A percentile compares a stretch with the other conserved stretches of the same genome.
These are phyloP conservation scores for Leptopilina boulardi DNA, from an alignment of 1,140 invertebrate genomes.

Conservation along the genomic window DNA sequence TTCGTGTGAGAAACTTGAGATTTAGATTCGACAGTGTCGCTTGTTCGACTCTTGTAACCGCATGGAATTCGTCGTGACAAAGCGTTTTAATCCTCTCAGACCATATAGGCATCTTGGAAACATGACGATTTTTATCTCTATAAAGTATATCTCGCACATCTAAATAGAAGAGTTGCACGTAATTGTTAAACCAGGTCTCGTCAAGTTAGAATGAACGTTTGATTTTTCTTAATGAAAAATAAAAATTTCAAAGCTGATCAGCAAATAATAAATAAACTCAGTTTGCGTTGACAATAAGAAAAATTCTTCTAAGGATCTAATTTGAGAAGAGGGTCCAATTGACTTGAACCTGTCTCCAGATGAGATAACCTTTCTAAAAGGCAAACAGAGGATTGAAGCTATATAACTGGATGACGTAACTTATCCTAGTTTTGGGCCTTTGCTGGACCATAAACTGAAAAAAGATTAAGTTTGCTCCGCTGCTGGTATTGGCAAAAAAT, in stretches of 20 bases:
- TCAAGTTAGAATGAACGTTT: no score
- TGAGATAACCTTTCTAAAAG: not conserved
- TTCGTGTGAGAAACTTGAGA: not conserved
- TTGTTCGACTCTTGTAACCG: not conserved
- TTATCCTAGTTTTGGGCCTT: not conserved
- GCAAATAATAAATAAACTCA: not conserved
- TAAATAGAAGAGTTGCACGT: not conserved
- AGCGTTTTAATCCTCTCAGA: not conserved
- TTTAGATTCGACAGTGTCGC: no score
- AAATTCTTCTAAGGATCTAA: not conserved
- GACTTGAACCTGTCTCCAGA: not conserved
- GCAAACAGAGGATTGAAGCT: not conserved
- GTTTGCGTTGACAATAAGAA: not conserved
- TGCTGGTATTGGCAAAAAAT: conserved; percentile 17
- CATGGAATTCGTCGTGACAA: conserved; percentile 2
- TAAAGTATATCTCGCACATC: not conserved
- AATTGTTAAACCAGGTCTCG: no score
- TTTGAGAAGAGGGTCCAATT: no score
- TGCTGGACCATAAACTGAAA: not conserved
- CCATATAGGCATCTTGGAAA: not conserved
- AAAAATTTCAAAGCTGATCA: not conserved
- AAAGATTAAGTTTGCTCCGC: not conserved
- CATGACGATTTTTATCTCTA: not conserved
- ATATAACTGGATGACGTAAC: conserved; percentile 19
- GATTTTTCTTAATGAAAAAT: not conserved